These are phyloP conservation scores for Drosophila borborema DNA, from an alignment of 2,888 invertebrate species.

Conservation along the genomic window DNA sequence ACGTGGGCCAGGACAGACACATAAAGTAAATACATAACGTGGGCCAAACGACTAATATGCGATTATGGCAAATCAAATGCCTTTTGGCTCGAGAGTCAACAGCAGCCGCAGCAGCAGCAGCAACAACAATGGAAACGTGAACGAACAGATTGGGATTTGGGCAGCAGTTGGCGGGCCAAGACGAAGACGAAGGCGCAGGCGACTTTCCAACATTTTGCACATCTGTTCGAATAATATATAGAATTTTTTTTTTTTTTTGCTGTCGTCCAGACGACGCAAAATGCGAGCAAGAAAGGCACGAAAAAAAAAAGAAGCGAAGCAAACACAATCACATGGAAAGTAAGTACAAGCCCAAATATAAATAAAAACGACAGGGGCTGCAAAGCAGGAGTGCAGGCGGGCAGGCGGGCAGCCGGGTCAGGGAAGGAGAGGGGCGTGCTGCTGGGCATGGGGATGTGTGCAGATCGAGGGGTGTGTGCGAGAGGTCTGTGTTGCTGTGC, in stretches of 20 bases:
- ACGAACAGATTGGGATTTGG: slow-evolving; percentile 40
- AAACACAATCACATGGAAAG: slow-evolving; percentile 9
- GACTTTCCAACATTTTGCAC: slow-evolving; percentile 72
- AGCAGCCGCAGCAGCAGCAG: slow-evolving; percentile 38
- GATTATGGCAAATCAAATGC: slow-evolving; percentile 79
- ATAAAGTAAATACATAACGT: slow-evolving; percentile 72
- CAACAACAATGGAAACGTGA: slow-evolving; percentile 44
- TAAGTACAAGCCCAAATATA: slow-evolving; percentile 73
- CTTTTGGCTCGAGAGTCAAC: slow-evolving; percentile 67
- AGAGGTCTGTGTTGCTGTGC: slow-evolving; percentile 34
- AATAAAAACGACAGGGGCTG: slow-evolving; percentile 63
- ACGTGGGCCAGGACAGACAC: slow-evolving; percentile 58
- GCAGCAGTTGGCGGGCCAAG: slow-evolving; percentile 26
- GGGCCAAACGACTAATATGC: slow-evolving; percentile 78
- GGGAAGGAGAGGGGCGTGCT: slow-evolving; percentile 5
- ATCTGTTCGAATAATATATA: slow-evolving; percentile 71
- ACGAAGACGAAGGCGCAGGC: slow-evolving; percentile 58
- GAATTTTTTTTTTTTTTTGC: slow-evolving; percentile 34
- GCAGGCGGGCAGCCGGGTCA: background rate
- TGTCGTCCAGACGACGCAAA: slow-evolving; percentile 62
- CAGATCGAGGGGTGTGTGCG: slow-evolving; percentile 48
- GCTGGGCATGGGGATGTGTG: slow-evolving; percentile 12
- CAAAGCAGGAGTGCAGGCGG: background rate
- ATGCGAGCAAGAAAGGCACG: slow-evolving; percentile 24
- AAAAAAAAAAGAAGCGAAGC: slow-evolving; percentile 16